Evolutionary conservation across 2,797 vertebrate species (phyloP).

Genomic region (Xenopus petersii): DNA sequence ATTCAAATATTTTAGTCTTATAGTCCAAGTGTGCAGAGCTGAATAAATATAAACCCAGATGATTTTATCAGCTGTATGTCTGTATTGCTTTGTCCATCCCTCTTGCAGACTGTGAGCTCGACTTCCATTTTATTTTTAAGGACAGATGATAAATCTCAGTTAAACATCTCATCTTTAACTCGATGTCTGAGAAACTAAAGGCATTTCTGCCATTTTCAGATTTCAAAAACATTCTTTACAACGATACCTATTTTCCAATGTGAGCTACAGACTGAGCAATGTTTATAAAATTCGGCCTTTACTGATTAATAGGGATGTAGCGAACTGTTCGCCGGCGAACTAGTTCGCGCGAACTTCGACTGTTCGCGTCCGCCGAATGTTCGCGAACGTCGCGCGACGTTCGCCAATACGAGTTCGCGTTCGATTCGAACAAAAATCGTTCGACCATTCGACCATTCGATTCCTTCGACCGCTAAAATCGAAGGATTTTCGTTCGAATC

Average conservation of each 20-base stretch:
- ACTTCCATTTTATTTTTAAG: slow-evolving; percentile 35
- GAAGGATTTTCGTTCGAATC: too few relatives aligned
- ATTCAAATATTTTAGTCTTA: slow-evolving; percentile 18
- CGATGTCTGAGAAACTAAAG: background rate
- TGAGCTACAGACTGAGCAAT: slow-evolving; percentile 17
- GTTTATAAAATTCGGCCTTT: slow-evolving; percentile 11
- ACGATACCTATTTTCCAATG: slow-evolving; percentile 12
- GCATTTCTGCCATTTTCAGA: slow-evolving; percentile 27
- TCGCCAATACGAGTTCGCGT: too few relatives aligned
- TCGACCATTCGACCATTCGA: too few relatives aligned
- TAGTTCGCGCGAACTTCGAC: too few relatives aligned
- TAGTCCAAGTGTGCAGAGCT: background rate
- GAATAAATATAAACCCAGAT: background rate
- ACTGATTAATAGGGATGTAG: too few relatives aligned
- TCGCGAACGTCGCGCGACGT: too few relatives aligned
- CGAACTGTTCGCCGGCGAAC: too few relatives aligned
- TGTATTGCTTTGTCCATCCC: slow-evolving; percentile 8
- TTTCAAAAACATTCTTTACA: slow-evolving; percentile 10
- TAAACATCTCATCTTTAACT: slow-evolving; percentile 33
- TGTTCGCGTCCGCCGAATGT: too few relatives aligned
- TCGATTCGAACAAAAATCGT: too few relatives aligned
- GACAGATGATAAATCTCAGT: slow-evolving; percentile 7
- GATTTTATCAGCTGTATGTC: slow-evolving; percentile 16
- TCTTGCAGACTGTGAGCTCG: slow-evolving; percentile 26
- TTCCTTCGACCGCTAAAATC: too few relatives aligned